phyloP scores from a whole-genome alignment of 92 coral and sea anemone genomes.

The Zoanthus sansibaricus region DNA sequence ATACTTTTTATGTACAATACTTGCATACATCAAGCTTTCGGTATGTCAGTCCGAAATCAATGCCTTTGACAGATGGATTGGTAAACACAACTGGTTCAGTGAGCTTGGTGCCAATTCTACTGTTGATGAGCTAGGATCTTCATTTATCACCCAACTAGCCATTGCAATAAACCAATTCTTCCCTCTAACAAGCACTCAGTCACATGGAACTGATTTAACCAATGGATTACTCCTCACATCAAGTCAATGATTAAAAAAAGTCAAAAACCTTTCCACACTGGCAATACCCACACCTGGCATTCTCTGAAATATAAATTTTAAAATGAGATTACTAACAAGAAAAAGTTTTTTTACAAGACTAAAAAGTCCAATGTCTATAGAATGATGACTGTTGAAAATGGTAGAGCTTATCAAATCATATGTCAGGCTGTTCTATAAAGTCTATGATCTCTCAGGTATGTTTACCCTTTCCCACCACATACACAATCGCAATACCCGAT shows the following conservation, averaged over 20 bases:
- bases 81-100: slow-evolving; percentile 37
- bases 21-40: slow-evolving; percentile 12
- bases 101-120: slow-evolving; percentile 48
- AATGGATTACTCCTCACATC: slow-evolving; percentile 48
- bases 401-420: slow-evolving; percentile 52
- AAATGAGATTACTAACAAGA: slow-evolving; percentile 30
- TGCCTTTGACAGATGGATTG: slow-evolving; percentile 58
- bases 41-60: slow-evolving; percentile 45
- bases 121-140: slow-evolving; percentile 51
- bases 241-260: too few species aligned
- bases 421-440: slow-evolving; percentile 58
- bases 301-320: too few species aligned
- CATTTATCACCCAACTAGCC: slow-evolving; percentile 41
- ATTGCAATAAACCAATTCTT: slow-evolving; percentile 43
- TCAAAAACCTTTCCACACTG: too few species aligned
- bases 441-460: background rate
- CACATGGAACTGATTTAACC: slow-evolving; percentile 38
- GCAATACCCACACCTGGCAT: too few species aligned
- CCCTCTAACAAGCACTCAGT: slow-evolving; percentile 29
- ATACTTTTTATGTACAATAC: too few species aligned
- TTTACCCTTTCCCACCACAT: too few species aligned
- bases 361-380: slow-evolving; percentile 38
- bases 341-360: background rate
- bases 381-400: slow-evolving; percentile 53
- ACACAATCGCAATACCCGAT: too few species aligned